A percentile compares a stretch with the other conserved stretches of the same genome.
These are phyloP conservation scores for Galerucella calmariensis DNA, from an alignment of 2,888 invertebrate genomes.

Conservation along the genomic window DNA sequence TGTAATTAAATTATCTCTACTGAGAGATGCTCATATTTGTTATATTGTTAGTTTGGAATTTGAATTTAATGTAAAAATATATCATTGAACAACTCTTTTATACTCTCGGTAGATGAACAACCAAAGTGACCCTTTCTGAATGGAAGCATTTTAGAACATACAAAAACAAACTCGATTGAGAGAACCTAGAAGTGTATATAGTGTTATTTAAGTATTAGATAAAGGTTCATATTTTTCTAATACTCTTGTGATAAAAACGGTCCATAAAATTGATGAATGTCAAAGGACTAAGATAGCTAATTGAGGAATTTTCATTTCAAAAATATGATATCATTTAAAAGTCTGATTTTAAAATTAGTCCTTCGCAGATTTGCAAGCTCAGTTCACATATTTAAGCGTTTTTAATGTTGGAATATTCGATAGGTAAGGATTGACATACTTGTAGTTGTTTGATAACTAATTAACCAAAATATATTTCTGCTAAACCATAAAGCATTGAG, in stretches of 20 bases:
- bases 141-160: slow-evolving; percentile 9
- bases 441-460: no score
- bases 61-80: slow-evolving; percentile 10
- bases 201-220: not conserved
- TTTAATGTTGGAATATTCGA: no score
- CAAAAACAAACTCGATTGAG: not conserved
- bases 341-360: no score
- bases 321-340: no score
- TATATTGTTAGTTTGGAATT: slow-evolving; percentile 2
- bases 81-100: not conserved
- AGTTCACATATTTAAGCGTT: no score
- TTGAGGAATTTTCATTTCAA: not conserved
- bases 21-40: slow-evolving; percentile 16
- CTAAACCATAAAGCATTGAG: no score
- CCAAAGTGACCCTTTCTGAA: slow-evolving; percentile 20
- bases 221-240: not conserved
- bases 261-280: not conserved
- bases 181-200: slow-evolving; percentile 5
- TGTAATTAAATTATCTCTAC: slow-evolving; percentile 10
- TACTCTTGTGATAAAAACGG: not conserved
- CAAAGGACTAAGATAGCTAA: not conserved
- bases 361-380: no score
- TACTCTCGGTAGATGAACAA: slow-evolving; percentile 10
- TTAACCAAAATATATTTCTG: no score
- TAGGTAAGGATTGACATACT: no score